phyloP scores from a whole-genome alignment of 2,797 vertebrate genomes.

The Clamator glandarius region DNA sequence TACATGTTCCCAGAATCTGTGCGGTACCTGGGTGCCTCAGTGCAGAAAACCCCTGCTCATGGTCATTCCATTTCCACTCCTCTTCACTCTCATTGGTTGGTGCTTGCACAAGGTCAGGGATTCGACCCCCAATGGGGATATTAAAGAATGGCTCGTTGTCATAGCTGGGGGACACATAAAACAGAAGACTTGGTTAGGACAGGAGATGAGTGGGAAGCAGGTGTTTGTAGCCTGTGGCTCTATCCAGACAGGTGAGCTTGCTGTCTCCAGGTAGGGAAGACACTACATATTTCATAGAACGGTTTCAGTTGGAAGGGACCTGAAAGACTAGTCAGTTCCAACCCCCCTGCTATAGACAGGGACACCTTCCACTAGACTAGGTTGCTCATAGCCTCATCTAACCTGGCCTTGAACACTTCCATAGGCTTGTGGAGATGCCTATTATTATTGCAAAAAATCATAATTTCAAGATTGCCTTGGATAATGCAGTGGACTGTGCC shows the following conservation, averaged over 20 bases:
- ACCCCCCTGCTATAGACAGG: no score
- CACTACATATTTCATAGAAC: background rate
- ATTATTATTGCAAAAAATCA: background rate
- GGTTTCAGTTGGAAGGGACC: no score
- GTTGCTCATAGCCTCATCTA: no score
- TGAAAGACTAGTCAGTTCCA: no score
- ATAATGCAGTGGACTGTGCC: background rate
- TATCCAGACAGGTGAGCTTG: background rate
- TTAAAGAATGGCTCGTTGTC: conserved; percentile 79
- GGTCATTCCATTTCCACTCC: conserved; percentile 82
- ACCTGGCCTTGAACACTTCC: background rate
- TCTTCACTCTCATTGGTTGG: conserved; percentile 77
- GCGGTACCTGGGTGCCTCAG: conserved; percentile 85
- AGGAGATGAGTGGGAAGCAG: background rate
- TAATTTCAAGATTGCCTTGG: background rate
- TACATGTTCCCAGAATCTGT: background rate
- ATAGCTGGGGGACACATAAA: conserved; percentile 63
- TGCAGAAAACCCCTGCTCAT: conserved; percentile 86
- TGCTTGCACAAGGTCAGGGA: conserved; percentile 79
- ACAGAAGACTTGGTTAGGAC: background rate
- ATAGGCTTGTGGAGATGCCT: background rate
- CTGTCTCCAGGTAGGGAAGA: background rate
- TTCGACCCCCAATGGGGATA: conserved; percentile 86
- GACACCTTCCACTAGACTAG: no score
- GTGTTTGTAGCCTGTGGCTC: background rate